A percentile compares a stretch with the other conserved stretches of the same genome.
phyloP scores from a whole-genome alignment of 2,888 invertebrate species.

The Cremastinae sp. region DNA sequence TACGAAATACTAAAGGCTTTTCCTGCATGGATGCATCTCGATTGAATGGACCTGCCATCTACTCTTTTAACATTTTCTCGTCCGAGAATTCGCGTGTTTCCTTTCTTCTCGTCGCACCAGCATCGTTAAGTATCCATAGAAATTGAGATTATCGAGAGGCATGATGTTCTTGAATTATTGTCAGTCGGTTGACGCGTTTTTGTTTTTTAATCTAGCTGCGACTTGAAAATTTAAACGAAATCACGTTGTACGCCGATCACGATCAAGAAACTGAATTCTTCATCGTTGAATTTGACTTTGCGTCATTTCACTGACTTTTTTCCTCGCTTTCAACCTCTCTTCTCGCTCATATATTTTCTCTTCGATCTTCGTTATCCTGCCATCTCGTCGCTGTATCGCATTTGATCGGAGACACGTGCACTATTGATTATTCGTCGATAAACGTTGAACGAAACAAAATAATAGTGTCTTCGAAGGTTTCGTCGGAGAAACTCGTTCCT shows the following conservation, averaged over 20 bases:
- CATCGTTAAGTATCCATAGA: no score
- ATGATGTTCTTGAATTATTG: no score
- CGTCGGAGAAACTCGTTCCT: neutral
- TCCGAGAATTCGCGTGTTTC: neutral
- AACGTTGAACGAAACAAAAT: slow-evolving; percentile 25
- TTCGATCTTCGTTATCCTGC: slow-evolving; percentile 6
- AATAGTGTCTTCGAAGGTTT: neutral
- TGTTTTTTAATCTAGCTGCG: neutral
- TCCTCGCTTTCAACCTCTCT: neutral
- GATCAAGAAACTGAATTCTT: slow-evolving; percentile 10
- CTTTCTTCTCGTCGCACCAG: no score
- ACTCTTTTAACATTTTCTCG: no score
- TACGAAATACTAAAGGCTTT: slow-evolving; percentile 65
- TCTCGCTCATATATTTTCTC: neutral
- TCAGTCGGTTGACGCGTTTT: neutral
- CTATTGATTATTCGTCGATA: slow-evolving; percentile 41
- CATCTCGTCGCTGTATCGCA: slow-evolving; percentile 23
- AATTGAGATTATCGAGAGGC: no score
- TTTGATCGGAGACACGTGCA: slow-evolving; percentile 18
- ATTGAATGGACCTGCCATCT: neutral
- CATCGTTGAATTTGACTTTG: neutral
- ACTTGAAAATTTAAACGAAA: slow-evolving; percentile 35
- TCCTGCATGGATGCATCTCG: slow-evolving; percentile 7
- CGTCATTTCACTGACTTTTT: neutral
- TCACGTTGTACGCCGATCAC: slow-evolving; percentile 11